These are phyloP conservation scores for Paracyclopina nana DNA, from an alignment of 1,140 invertebrate species.

Conservation along the genomic window DNA sequence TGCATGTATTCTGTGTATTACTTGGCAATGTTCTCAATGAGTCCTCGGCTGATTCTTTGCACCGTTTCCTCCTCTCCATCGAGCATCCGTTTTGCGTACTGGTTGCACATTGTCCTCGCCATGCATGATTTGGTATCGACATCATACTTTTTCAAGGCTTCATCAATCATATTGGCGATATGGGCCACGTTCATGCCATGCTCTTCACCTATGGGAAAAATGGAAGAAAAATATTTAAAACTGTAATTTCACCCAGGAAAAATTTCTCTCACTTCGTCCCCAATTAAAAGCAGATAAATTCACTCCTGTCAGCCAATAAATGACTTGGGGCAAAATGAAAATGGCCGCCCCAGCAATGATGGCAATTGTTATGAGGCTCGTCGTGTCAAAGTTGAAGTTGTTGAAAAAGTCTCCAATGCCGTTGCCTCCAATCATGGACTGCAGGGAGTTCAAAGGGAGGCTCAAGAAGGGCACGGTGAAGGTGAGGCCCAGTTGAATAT, in stretches of 20 bases:
- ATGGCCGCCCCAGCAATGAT: not conserved
- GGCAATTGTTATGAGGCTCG: not conserved
- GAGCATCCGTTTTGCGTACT: too few relatives aligned
- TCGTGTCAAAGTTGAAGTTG: conserved; percentile 7
- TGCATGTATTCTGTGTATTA: too few relatives aligned
- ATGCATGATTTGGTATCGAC: conserved; percentile 1
- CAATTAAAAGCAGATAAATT: conserved; percentile 11
- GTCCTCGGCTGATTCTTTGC: too few relatives aligned
- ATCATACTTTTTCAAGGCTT: not conserved
- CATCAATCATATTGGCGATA: not conserved
- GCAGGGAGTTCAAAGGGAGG: not conserved
- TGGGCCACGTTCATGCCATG: too few relatives aligned
- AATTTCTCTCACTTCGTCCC: conserved; percentile 8
- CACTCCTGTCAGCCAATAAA: conserved; percentile 13
- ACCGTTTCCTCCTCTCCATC: too few relatives aligned
- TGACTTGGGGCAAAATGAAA: conserved; percentile 9
- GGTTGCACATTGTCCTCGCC: conserved; percentile 2
- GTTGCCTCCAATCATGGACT: not conserved
- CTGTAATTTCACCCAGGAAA: not conserved
- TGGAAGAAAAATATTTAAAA: too few relatives aligned
- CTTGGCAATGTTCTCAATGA: too few relatives aligned
- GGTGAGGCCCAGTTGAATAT: conserved; percentile 9
- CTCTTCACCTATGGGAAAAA: too few relatives aligned
- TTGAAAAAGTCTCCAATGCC: not conserved
- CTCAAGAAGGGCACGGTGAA: conserved; percentile 12